Evolutionary conservation across 2,888 invertebrate genomes (phyloP).

Genomic region (Salticus scenicus): DNA sequence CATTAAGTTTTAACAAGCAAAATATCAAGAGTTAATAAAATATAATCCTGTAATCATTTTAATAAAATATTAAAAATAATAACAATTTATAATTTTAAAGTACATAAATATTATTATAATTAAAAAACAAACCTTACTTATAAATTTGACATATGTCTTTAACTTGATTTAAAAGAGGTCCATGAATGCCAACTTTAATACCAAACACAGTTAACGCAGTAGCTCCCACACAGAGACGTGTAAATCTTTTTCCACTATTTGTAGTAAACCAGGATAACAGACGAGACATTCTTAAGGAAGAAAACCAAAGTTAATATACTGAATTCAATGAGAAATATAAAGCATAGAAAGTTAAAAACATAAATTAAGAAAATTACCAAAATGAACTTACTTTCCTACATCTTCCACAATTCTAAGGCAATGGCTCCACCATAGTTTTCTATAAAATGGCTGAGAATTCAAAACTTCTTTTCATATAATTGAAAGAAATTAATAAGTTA

Average conservation of each 20-base stretch:
- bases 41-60: no score
- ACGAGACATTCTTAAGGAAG: conserved; percentile 27
- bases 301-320: no score
- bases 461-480: not conserved
- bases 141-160: conserved; percentile 33
- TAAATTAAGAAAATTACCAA: no score
- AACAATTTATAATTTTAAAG: no score
- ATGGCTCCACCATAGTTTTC: not conserved
- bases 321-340: no score
- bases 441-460: not conserved
- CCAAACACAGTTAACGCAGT: conserved; percentile 29
- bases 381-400: conserved; percentile 56
- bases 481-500: conserved; percentile 1
- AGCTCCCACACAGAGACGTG: conserved; percentile 27
- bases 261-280: conserved; percentile 46
- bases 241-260: conserved; percentile 35
- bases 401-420: conserved; percentile 54
- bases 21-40: no score
- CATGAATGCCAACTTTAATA: conserved; percentile 25
- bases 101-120: no score
- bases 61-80: no score
- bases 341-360: no score
- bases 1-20: no score
- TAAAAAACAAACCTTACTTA: conserved; percentile 32
- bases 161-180: conserved; percentile 39